Evolutionary conservation across 2,797 vertebrate genomes (phyloP).

Genomic region (Enoplosus armatus): DNA sequence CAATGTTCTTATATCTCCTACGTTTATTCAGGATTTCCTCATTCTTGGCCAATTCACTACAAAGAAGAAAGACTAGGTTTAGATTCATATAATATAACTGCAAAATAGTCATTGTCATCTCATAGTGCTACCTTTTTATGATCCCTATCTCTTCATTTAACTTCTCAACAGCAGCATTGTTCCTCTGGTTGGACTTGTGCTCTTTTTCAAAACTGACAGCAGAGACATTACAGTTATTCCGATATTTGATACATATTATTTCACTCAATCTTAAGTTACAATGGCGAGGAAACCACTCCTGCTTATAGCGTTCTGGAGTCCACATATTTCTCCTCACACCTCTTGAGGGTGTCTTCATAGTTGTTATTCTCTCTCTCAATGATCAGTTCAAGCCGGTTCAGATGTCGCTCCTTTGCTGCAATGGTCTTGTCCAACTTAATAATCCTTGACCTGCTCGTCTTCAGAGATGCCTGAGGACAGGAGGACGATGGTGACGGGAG

Average conservation of each 20-base stretch:
- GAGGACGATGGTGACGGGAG: background rate
- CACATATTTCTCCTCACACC: slow-evolving; percentile 78
- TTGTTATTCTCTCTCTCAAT: slow-evolving; percentile 78
- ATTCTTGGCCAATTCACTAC: slow-evolving; percentile 85
- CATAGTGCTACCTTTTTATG: slow-evolving; percentile 83
- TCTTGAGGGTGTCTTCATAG: slow-evolving; percentile 85
- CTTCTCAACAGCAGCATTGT: slow-evolving; percentile 77
- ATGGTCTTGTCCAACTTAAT: slow-evolving; percentile 77
- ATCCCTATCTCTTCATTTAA: slow-evolving; percentile 81
- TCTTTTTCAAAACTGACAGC: slow-evolving; percentile 85
- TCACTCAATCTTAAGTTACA: background rate
- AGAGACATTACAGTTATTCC: background rate
- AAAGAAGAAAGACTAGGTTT: background rate
- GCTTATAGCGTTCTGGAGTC: slow-evolving; percentile 86
- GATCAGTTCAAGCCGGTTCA: slow-evolving; percentile 80
- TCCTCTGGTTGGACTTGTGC: slow-evolving; percentile 84
- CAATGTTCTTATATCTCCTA: slow-evolving; percentile 84
- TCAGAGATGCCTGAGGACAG: slow-evolving; percentile 77
- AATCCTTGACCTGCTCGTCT: slow-evolving; percentile 83
- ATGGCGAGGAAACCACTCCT: background rate
- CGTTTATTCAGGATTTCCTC: slow-evolving; percentile 85
- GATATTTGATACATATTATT: background rate
- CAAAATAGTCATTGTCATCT: too few relatives aligned
- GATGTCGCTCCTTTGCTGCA: slow-evolving; percentile 72
- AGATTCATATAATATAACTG: background rate